Evolutionary conservation across 2,797 vertebrate species (phyloP), one percentile per base, ranked within the genome.

Genomic region (Xenopus petersii): DNA sequence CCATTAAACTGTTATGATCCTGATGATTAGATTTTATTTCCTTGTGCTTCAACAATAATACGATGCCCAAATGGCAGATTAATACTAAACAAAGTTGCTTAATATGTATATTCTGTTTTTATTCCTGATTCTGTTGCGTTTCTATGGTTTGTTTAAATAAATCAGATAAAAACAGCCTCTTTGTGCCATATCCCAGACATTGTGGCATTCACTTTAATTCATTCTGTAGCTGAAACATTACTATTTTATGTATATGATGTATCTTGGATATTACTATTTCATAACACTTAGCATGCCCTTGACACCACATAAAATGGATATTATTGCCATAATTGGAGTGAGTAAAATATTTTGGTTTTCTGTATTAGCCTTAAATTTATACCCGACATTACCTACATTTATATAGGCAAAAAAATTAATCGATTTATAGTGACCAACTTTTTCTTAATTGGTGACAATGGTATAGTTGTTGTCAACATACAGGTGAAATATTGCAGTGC

Each of bases 291-390:
- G 58, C 62, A 61, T 71, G 49, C 62, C 68, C 64, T 42, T 60
- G 63, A 71, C 71, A 59, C 49, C 26, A 71, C 63, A 76, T 71
- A 76, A 76, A 70, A 12, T 60, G 48, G 42, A 58, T 64, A 66
- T 67, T 71, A 67, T 61, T 61, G 21, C 26, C 51, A 71, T 76
- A 76, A 71, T 66, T 76, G 63, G 36, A 42, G 36, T 42, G 36
- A 42, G 36, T 42, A 42, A 42, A 42, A 42, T 42, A 42, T 42
- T 9, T 42, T 42, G 36, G 4, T 42, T 42, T 42, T 42, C 36
- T 42, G 36, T 42, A 42, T 42, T 42, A 42, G 36, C 36, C 36
- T 42, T 42, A 42, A 3, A 42, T 42, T 42, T 42, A 42, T 42
- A 42, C 8, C 36, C 5, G 36, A 42, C 36, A 42, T 42, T 42